phyloP scores from a whole-genome alignment of 2,888 invertebrate genomes.

The Acrocera orbiculus region DNA sequence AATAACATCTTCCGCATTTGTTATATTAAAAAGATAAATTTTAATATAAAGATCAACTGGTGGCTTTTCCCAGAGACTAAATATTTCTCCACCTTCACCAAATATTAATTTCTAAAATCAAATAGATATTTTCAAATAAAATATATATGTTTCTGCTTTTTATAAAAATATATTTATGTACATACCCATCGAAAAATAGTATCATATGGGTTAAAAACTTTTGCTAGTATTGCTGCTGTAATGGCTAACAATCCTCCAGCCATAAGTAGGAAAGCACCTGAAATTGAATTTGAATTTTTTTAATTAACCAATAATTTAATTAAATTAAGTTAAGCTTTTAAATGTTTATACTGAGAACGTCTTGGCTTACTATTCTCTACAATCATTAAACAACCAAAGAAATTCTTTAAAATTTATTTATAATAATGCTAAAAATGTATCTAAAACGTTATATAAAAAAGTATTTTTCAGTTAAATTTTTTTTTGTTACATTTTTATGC shows the following conservation, averaged over 20 bases:
- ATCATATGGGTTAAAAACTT: constrained; percentile 55
- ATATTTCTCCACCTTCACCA: constrained; percentile 61
- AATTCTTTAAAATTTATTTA: too few relatives aligned
- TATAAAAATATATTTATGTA: not conserved
- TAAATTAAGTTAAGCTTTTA: too few relatives aligned
- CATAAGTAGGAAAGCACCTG: constrained; percentile 55
- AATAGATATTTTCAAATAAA: constrained; percentile 3
- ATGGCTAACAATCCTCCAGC: constrained; percentile 50
- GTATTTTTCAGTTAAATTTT: too few relatives aligned
- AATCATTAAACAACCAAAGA: too few relatives aligned
- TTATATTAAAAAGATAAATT: constrained; percentile 68
- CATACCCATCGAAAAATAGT: constrained; percentile 54
- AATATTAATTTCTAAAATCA: constrained; percentile 50
- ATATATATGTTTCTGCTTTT: not conserved
- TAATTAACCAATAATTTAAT: not conserved
- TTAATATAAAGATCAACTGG: constrained; percentile 60
- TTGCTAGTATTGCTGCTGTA: constrained; percentile 43
- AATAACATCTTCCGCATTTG: constrained; percentile 62
- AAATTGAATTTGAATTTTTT: constrained; percentile 20
- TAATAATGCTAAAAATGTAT: too few relatives aligned
- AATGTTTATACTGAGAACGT: too few relatives aligned
- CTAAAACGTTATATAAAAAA: too few relatives aligned
- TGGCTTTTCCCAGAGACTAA: constrained; percentile 64
- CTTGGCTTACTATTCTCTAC: too few relatives aligned
- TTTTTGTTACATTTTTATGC: too few relatives aligned